These are phyloP conservation scores for Diadromus collaris DNA, from an alignment of 2,888 invertebrate genomes.

Conservation along the genomic window DNA sequence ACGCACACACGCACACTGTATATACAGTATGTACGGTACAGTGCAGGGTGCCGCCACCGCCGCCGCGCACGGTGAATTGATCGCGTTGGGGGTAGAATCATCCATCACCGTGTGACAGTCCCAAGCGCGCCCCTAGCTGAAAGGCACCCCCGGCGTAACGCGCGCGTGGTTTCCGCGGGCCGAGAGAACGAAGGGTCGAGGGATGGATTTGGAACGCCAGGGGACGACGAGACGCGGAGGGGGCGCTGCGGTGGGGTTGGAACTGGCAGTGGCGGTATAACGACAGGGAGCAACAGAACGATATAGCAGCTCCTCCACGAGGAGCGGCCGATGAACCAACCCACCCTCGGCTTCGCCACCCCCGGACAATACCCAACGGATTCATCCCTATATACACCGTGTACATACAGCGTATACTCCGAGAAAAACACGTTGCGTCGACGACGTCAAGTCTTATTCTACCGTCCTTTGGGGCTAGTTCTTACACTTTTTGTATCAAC, in stretches of 20 bases:
- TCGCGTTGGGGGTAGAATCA: slow-evolving; percentile 78
- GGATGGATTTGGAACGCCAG: slow-evolving; percentile 38
- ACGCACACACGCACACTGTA: not conserved
- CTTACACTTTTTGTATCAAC: slow-evolving; percentile 47
- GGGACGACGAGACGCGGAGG: slow-evolving; percentile 45
- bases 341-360: slow-evolving; percentile 57
- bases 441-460: slow-evolving; percentile 4
- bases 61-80: slow-evolving; percentile 65
- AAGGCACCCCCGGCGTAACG: slow-evolving; percentile 72
- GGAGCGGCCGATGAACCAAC: slow-evolving; percentile 72
- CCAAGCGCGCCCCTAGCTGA: slow-evolving; percentile 72
- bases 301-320: slow-evolving; percentile 48
- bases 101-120: slow-evolving; percentile 79
- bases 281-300: slow-evolving; percentile 45
- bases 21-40: slow-evolving; percentile 5
- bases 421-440: slow-evolving; percentile 14
- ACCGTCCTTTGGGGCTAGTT: slow-evolving; percentile 23
- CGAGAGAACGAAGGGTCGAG: slow-evolving; percentile 49
- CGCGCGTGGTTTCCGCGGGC: slow-evolving; percentile 60
- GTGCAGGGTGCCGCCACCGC: slow-evolving; percentile 40
- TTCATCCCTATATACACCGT: slow-evolving; percentile 54
- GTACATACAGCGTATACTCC: slow-evolving; percentile 4
- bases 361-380: slow-evolving; percentile 73
- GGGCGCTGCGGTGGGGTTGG: slow-evolving; percentile 57
- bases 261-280: slow-evolving; percentile 48